Conservation (phyloP, 2,113 vertebrate genomes). For the Aegotheles bennettii region DNA sequence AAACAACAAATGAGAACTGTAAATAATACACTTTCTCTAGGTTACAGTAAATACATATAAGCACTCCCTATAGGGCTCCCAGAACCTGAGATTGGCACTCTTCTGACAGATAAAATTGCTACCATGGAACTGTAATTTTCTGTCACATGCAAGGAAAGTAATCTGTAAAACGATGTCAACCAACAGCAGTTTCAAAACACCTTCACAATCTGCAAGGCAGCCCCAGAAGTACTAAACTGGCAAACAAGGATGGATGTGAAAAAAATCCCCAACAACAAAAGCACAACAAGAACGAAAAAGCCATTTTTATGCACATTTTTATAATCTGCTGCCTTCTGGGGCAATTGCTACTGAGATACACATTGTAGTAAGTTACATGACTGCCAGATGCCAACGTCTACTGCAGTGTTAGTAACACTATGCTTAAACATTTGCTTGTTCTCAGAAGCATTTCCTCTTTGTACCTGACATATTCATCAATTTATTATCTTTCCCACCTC, state of each 20-base stretch:
- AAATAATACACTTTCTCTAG: background rate
- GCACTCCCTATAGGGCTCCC: background rate
- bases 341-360: constrained; percentile 1
- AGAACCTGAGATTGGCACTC: background rate
- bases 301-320: background rate
- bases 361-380: background rate
- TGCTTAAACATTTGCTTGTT: constrained; percentile 2
- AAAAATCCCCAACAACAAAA: background rate
- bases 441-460: background rate
- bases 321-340: background rate
- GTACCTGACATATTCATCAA: background rate
- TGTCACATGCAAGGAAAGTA: background rate
- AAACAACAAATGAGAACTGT: background rate
- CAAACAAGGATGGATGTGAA: background rate
- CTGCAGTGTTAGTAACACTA: background rate
- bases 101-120: no score
- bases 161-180: background rate
- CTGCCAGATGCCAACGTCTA: background rate
- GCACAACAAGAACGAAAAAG: background rate
- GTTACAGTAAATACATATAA: background rate
- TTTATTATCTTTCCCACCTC: background rate
- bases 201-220: background rate
- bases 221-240: background rate
- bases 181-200: constrained; percentile 1
- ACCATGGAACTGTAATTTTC: background rate